Evolutionary conservation across 2,888 invertebrate genomes (phyloP), one percentile per base, ranked within the genome.

Genomic region (Cyclophora punctaria): DNA sequence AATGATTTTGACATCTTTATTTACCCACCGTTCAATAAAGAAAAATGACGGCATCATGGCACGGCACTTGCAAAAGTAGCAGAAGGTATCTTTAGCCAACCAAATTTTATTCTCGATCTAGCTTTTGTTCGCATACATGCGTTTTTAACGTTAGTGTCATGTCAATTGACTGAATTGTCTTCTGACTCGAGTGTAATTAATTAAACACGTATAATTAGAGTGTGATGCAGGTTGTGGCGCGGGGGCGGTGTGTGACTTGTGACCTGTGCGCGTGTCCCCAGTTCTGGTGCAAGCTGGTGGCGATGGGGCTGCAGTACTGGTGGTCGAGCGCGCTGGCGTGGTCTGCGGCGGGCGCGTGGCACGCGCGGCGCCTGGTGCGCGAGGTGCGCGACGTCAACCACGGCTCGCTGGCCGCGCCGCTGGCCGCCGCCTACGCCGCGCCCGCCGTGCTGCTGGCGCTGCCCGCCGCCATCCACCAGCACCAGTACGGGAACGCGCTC

Each of bases 331-430:
- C 96, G 7, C 96, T 98, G 70, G 94, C 94, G 33, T 98, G 98
- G 98, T 92, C 95, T 66, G 92, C 98, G 62, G 95, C 97, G 49
- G 97, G 97, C 80, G 95, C 96, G 37, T 91, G 98, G 63, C 98
- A 98, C 82, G 89, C 98, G 51, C 96, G 98, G 72, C 91, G 98
- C 45, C 96, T 98, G 93, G 86, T 98, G 62, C 96, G 97, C 3
- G 98, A 98, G 86, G 94, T 98, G 91, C 90, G 98, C 3, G 98
- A 98, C 80, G 97, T 98, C 46, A 98, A 98, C 89, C 96, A 97
- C 78, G 98, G 97, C 3, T 95, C 95, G 41, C 96, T 98, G 53
- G 96, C 96, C 73, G 96, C 98, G 75, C 98, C 96, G 76, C 96
- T 97, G 65, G 94, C 96, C 7, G 91, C 96, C 71, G 98, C 97